Conservation (phyloP, 2,113 vertebrate genomes). For the Picathartes gymnocephalus region DNA sequence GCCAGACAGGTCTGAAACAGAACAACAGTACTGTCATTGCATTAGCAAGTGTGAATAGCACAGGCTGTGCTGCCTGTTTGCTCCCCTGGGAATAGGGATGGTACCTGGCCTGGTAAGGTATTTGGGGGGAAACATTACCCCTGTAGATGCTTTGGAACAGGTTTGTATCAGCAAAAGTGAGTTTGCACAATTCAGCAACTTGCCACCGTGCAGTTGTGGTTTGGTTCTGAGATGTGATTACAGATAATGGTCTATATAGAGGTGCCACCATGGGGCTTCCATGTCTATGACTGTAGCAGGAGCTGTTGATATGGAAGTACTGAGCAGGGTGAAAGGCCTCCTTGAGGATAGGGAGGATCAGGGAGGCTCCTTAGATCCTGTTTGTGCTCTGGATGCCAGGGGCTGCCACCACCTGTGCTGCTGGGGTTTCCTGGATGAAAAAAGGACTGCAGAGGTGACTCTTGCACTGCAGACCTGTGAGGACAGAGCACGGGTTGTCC, state of each 20-base stretch:
- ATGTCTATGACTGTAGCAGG: neutral
- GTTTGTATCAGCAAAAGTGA: neutral
- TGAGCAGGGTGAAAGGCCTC: neutral
- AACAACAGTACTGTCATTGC: neutral
- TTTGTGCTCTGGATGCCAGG: neutral
- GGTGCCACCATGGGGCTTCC: neutral
- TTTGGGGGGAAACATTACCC: neutral
- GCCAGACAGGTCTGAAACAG: neutral
- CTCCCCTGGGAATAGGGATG: neutral
- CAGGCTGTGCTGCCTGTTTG: neutral
- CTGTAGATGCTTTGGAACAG: neutral
- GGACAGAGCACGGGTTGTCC: neutral
- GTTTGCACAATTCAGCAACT: neutral
- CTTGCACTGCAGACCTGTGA: accelerated
- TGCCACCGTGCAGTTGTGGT: neutral
- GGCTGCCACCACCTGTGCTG: neutral
- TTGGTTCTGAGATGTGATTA: neutral
- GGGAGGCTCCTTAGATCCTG: neutral
- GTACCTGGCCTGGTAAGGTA: neutral
- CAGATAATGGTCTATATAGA: neutral
- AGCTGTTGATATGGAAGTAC: neutral
- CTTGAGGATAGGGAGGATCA: neutral
- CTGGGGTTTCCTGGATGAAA: neutral
- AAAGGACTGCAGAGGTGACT: neutral
- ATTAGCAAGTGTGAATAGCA: neutral